These are phyloP conservation scores for Dendrocopos noguchii DNA, from an alignment of 2,113 vertebrate genomes.

Conservation along the genomic window DNA sequence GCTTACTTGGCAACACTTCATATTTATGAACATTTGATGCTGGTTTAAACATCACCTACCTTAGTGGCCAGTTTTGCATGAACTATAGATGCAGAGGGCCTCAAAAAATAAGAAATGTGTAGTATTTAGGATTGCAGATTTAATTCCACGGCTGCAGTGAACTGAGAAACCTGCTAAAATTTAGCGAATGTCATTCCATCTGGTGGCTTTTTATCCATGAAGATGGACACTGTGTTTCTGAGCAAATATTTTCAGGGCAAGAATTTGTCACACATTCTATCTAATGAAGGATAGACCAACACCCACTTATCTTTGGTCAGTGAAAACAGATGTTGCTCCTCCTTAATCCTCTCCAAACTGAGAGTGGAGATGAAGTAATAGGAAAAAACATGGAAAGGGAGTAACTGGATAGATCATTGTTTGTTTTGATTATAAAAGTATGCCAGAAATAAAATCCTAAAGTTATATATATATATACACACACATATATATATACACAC, in stretches of 20 bases:
- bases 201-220: not conserved
- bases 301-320: conserved; percentile 17
- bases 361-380: conserved; percentile 25
- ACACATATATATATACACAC: not conserved
- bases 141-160: not conserved
- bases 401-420: not conserved
- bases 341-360: not conserved
- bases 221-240: not conserved
- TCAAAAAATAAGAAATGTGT: not conserved
- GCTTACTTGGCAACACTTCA: not conserved
- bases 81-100: not conserved
- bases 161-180: not conserved
- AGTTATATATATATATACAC: not conserved
- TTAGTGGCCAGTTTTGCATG: not conserved
- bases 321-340: conserved; percentile 45
- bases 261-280: conserved; percentile 41
- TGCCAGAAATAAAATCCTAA: not conserved
- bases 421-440: conserved; percentile 36
- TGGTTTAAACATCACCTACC: not conserved
- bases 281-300: not conserved
- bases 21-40: not conserved
- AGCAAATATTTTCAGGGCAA: conserved; percentile 27
- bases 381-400: not conserved
- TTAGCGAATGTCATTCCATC: not conserved
- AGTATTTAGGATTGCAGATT: not conserved